Percentiles rank a stretch among this genome's conserved stretches.
Conservation (phyloP, 1,140 invertebrate species). For the Archivesica marissinica region DNA sequence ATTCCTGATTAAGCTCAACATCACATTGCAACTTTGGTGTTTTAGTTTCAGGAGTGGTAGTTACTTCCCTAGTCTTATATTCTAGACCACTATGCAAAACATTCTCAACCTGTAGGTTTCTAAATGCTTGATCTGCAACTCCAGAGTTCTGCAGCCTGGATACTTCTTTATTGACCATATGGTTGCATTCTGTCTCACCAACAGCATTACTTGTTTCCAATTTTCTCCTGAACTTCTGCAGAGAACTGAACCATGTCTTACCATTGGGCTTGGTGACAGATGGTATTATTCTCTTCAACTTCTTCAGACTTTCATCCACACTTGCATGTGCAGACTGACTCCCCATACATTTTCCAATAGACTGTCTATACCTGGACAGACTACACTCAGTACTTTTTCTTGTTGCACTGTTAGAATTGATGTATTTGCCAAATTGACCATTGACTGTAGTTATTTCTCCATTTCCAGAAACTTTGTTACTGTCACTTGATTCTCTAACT, state of each 20-base stretch:
- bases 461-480: background rate
- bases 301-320: conserved; percentile 44
- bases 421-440: background rate
- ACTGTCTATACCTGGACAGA: conserved; percentile 30
- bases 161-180: background rate
- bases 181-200: background rate
- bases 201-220: background rate
- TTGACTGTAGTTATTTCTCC: background rate
- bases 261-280: background rate
- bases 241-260: conserved; percentile 14
- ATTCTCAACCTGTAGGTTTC: too few relatives aligned
- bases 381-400: background rate
- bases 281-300: conserved; percentile 19
- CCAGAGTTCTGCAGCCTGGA: too few relatives aligned
- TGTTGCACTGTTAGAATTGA: background rate
- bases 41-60: too few relatives aligned
- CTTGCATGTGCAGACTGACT: background rate
- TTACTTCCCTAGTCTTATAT: too few relatives aligned
- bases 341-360: conserved; percentile 30
- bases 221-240: conserved; percentile 51
- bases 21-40: background rate
- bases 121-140: too few relatives aligned
- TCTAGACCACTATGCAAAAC: too few relatives aligned
- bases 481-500: background rate
- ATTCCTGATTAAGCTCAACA: background rate